A percentile compares a stretch with the other conserved stretches of the same genome.
Conservation (phyloP, 2,113 vertebrate species). For the Lepus timidus region DNA sequence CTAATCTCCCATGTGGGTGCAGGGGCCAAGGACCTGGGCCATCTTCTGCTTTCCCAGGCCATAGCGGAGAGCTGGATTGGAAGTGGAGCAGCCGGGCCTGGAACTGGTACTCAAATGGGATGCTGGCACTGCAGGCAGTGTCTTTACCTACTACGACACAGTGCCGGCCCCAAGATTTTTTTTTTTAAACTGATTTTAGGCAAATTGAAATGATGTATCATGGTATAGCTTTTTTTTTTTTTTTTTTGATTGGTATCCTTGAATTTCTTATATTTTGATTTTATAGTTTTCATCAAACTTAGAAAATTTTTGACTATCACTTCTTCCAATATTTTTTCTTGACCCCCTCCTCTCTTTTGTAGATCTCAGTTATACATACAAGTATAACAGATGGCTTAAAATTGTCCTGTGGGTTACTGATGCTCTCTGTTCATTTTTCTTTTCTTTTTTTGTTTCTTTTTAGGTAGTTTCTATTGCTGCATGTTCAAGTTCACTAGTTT, state of each 20-base stretch:
- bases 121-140: no score
- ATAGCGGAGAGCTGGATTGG: no score
- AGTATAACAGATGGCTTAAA: not conserved
- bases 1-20: no score
- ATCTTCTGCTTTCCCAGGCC: no score
- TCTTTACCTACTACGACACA: no score
- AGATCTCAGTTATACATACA: not conserved
- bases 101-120: no score
- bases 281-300: no score
- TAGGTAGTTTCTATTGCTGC: not conserved
- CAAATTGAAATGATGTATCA: not conserved
- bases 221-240: not conserved
- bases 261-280: not conserved
- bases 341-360: not conserved
- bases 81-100: no score
- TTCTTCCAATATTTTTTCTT: not conserved
- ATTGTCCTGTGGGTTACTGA: not conserved
- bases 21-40: no score
- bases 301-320: not conserved
- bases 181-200: not conserved
- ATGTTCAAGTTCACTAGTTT: not conserved
- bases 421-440: not conserved
- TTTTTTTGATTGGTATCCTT: not conserved
- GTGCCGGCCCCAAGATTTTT: no score
- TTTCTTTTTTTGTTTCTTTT: not conserved